Evolutionary conservation across 2,797 vertebrate species (phyloP).

Genomic region (Poecilia gillii): DNA sequence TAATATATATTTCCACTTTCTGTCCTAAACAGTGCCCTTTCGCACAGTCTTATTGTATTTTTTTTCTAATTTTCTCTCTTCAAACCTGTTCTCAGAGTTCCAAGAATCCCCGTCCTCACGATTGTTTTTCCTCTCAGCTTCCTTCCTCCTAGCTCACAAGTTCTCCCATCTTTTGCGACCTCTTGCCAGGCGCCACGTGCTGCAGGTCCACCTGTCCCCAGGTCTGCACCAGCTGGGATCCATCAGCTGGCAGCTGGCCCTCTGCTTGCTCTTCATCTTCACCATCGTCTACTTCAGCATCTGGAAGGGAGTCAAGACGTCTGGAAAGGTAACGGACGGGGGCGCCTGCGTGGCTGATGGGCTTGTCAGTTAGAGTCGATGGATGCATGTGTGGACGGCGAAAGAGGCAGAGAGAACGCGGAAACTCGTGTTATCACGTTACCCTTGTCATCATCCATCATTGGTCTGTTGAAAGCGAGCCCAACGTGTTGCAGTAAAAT

Average conservation of each 20-base stretch:
- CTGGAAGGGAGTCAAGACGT: constrained; percentile 99
- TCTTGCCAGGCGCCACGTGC: constrained; percentile 88
- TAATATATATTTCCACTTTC: neutral
- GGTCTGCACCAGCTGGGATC: constrained; percentile 94
- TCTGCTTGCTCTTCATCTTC: constrained; percentile 96
- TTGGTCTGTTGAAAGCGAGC: constrained; percentile 4
- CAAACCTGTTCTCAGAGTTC: neutral
- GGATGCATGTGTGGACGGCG: constrained; percentile 24
- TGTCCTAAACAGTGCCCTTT: neutral
- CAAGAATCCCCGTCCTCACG: neutral
- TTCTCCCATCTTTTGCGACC: constrained; percentile 4
- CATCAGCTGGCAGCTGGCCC: constrained; percentile 94
- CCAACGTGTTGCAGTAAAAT: neutral
- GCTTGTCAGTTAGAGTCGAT: constrained; percentile 45
- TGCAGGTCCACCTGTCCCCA: constrained; percentile 91
- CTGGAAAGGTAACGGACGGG: constrained; percentile 90
- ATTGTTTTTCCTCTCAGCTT: neutral
- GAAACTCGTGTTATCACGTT: constrained; percentile 22
- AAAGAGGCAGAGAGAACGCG: constrained; percentile 11
- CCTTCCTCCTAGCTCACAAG: neutral
- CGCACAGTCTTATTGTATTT: neutral
- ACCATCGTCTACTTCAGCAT: constrained; percentile 98
- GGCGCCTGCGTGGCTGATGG: constrained; percentile 57
- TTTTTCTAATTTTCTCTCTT: neutral
- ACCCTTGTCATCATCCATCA: constrained; percentile 38